Base-by-base conservation (phyloP, 2,797 vertebrate genomes). In the Novumbra hubbsi region DNA sequence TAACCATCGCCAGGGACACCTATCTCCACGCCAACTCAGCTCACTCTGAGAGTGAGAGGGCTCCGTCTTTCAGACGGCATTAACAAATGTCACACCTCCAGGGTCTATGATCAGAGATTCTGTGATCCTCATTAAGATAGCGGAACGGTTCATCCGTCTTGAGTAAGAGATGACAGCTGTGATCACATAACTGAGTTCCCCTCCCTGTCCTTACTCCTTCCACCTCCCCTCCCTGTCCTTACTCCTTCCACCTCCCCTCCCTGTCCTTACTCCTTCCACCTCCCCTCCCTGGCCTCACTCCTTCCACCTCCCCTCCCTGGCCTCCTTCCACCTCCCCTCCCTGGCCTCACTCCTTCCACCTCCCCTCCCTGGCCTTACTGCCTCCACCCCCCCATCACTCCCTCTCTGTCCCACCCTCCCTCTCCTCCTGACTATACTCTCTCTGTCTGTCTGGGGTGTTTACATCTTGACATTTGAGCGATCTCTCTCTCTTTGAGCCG, bases 321-420 rank as follows among this genome's bases (percentile, higher is more conserved):
- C n/a, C n/a, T n/a, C n/a, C 6, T 21, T 27, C 63, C 17, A 15
- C 32, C 63, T 11, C 16, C 12, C 24, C n/a, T 83, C 67, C 68
- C 82, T 86, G 34, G 76, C 69, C 69, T 78, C 66, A 19, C 70
- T 32, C 14, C 79, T 82, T 80, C 86, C 48, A 9, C 69, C 17
- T 14, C 32, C 34, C 34, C 34, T 38, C 34, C 4, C 34, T 6
- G n/a, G n/a, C n/a, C n/a, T n/a, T n/a, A n/a, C 16, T 21, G 7
- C 6, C 45, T 27, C 63, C 17, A 15, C 32, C 63, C 16, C 63
- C 30, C 63, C 24, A 2, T 15, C 15, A 15, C 64, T 34, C 64
- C 28, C 52, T 12, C 52, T 15, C 17, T 21, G 17, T 21, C 64
- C 34, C 64, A 19, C 64, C 2, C 34, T 67, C n/a, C 14, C 34